Base-by-base conservation (phyloP, 1,140 invertebrate species). In the Coptotermes formosanus region DNA sequence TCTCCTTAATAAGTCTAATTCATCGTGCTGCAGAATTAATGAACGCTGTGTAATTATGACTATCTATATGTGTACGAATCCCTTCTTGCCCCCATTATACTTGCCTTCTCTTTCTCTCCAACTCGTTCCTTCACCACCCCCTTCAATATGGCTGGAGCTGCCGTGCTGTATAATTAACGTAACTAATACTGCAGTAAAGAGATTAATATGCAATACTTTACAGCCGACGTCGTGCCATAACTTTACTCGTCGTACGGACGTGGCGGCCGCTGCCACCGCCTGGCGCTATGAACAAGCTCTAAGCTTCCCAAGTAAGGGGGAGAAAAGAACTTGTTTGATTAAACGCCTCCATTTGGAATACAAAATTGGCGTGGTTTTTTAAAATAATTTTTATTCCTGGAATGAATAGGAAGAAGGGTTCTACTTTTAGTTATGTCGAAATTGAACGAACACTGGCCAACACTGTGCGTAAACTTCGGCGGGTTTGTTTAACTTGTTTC, bases 201-300 rank as follows among this genome's bases (percentile, higher is more conserved):
- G 90, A 90, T 90, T 90, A 90, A 90, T 90, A 90, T 90, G 89
- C 90, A 89, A 90, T 90, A 90, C 90, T 90, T 90, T 90, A 90
- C 90, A 88, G 88, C 88, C 86, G 89, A 88, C 88, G 64, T 75
- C 64, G 25, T 75, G 64, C 64, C 64, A 75, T 75, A 75, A 75
- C 16, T 75, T 30, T 75, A 75, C 64, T 75, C n/a, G 7, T 75
- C n/a, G 64, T 75, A 75, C 9, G n/a, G 64, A 55, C 38, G 8
- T 75, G n/a, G 64, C 30, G n/a, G 64, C 64, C 64, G n/a, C 64
- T 75, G 64, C 64, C 64, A 75, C 64, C 64, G 64, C 64, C 64
- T 30, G 64, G 64, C 64, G 25, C 64, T 75, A 14, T n/a, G 59
- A 64, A 19, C 59, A 64, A n/a, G 12, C 59, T 89, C 89, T 89